Evolutionary conservation across 1,140 invertebrate genomes (phyloP).

Genomic region (Panagrolaimus sp.): DNA sequence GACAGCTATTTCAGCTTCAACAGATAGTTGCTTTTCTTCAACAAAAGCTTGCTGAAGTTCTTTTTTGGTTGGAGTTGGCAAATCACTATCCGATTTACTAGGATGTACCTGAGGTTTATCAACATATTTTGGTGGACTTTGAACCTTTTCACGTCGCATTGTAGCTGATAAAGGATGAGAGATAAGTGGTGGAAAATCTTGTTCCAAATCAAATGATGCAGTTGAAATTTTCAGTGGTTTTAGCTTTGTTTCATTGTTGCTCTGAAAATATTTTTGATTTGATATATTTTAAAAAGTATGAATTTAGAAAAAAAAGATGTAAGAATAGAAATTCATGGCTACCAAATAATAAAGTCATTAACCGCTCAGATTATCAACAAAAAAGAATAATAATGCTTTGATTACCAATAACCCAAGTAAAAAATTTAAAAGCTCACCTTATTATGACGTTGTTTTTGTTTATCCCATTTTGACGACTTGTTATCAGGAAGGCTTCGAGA

Average conservation of each 20-base stretch:
- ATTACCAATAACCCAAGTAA: no score
- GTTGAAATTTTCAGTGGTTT: neutral
- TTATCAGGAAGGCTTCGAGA: no score
- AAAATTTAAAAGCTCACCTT: no score
- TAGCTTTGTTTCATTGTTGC: neutral
- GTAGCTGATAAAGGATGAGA: neutral
- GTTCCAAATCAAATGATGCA: neutral
- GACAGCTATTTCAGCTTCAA: neutral
- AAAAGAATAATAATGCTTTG: no score
- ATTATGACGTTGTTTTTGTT: no score
- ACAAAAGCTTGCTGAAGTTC: no score
- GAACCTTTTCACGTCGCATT: neutral
- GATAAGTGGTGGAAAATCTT: neutral
- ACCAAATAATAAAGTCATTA: neutral
- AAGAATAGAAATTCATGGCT: no score
- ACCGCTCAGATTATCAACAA: no score
- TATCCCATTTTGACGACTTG: no score
- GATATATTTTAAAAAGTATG: neutral
- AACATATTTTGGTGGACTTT: neutral
- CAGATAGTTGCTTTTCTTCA: neutral
- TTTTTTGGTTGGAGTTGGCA: neutral
- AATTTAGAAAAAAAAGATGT: neutral
- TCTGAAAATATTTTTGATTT: no score
- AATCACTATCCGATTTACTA: neutral
- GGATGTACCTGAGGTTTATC: neutral